Evolutionary conservation across 1,140 invertebrate species (phyloP), one percentile per base, ranked within the genome.

Genomic region (Aphelinus atriplicis): DNA sequence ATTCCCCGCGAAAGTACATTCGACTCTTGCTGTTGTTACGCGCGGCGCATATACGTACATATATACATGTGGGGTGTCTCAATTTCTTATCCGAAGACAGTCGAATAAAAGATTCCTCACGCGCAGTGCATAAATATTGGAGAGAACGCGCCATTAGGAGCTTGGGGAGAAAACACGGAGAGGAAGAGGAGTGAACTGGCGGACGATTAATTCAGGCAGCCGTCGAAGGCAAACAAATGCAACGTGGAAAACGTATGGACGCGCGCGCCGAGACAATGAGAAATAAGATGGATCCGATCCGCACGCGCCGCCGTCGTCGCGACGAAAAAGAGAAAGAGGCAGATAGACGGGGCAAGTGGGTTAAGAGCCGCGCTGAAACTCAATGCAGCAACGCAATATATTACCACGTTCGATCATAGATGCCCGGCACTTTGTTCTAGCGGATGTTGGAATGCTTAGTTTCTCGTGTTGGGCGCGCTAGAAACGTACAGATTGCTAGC

Each of bases 161-260:
- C 10, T 26, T 26, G 7, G 46, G 4, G 50, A 63, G 60, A 46
- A 68, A 57, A 57, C 55, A 26, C 2, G 26, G 56, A 42, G 7
- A n/a, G 9, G 1, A 45, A 46, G 50, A 71, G 45, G 50, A 56
- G 7, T 63, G 47, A 50, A 63, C 26, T 50, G n/a, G 43, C n/a
- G 46, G 51, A 9, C 56, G 56, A 73, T 66, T 67, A 61, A 73
- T 73, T 73, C 71, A 57, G 55, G 58, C 55, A 63, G 45, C n/a
- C 47, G 64, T 61, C 71, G 53, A 66, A 53, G 63, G 55, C 6
- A 66, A 60, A 61, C 45, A 58, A 66, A 73, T 67, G 64, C 55
- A 43, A 50, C 47, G n/a, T 42, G 42, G 47, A 66, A 60, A 73
- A 48, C 26, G 26, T 26, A 63, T 7, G n/a, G 48, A 73, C 47